Conservation (phyloP, 2,888 invertebrate genomes). For the Opisthograptis luteolata region DNA sequence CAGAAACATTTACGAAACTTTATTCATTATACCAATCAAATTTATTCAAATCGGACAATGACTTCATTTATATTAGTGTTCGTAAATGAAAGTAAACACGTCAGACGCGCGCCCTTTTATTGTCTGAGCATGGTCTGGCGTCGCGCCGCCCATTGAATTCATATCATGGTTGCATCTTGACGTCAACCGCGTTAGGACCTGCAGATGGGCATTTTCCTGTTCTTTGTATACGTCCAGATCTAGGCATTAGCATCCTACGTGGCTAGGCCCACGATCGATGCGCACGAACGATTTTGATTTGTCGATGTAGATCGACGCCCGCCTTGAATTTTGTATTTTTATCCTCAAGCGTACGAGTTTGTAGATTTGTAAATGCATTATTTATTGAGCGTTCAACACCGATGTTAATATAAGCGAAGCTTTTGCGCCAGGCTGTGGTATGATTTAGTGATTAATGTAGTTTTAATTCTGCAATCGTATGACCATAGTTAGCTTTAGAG, state of each 20-base stretch:
- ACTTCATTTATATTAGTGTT: not conserved
- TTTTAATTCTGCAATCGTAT: slow-evolving; percentile 1
- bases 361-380: slow-evolving; percentile 40
- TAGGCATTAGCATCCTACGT: slow-evolving; percentile 54
- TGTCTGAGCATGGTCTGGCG: slow-evolving; percentile 40
- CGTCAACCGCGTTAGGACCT: slow-evolving; percentile 54
- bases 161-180: slow-evolving; percentile 49
- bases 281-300: slow-evolving; percentile 65
- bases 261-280: slow-evolving; percentile 27
- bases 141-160: slow-evolving; percentile 48
- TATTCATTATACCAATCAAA: not conserved
- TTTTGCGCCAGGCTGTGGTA: slow-evolving; percentile 15
- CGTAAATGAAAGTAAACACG: slow-evolving; percentile 20
- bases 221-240: slow-evolving; percentile 58
- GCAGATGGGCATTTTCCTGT: slow-evolving; percentile 64
- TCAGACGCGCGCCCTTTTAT: slow-evolving; percentile 36
- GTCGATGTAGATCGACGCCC: slow-evolving; percentile 60
- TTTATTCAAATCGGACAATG: slow-evolving; percentile 1
- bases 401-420: slow-evolving; percentile 24
- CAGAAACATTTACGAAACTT: not conserved
- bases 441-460: slow-evolving; percentile 12
- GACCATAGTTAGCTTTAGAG: not conserved
- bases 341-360: slow-evolving; percentile 47
- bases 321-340: slow-evolving; percentile 55
- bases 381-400: slow-evolving; percentile 34